Evolutionary conservation across 1,140 invertebrate genomes (phyloP).

Genomic region (Trichoplusia ni): DNA sequence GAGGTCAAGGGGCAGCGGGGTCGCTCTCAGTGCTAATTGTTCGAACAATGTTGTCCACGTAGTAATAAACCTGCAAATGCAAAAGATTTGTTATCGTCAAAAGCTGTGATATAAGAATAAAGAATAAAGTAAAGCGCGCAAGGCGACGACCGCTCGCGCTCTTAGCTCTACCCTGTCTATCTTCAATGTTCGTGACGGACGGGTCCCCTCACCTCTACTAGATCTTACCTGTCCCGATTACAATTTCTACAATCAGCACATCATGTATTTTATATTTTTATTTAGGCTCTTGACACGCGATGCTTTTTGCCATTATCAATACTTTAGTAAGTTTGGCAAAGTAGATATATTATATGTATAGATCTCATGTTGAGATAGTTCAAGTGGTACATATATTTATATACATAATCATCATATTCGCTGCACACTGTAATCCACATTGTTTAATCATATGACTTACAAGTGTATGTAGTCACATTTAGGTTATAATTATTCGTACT

Average conservation of each 20-base stretch:
- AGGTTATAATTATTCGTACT: no score
- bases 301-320: constrained; percentile 11
- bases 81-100: constrained; percentile 82
- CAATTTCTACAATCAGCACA: constrained; percentile 61
- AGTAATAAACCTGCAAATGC: constrained; percentile 75
- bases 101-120: constrained; percentile 80
- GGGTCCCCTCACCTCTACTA: constrained; percentile 24
- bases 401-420: not conserved
- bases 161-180: constrained; percentile 43
- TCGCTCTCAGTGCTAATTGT: constrained; percentile 48
- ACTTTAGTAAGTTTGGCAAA: constrained; percentile 7
- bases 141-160: constrained; percentile 60
- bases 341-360: constrained; percentile 13
- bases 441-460: not conserved
- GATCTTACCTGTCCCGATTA: constrained; percentile 27
- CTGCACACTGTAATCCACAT: constrained; percentile 9
- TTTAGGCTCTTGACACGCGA: constrained; percentile 27
- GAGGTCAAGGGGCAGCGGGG: not conserved
- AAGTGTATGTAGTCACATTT: not conserved
- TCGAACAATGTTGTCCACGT: constrained; percentile 72
- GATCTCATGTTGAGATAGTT: constrained; percentile 23
- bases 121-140: constrained; percentile 72
- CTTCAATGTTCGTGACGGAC: constrained; percentile 27
- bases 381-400: constrained; percentile 18
- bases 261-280: constrained; percentile 64